Percentiles rank a stretch among this genome's conserved stretches.
These are phyloP conservation scores for Lineus longissimus DNA, from an alignment of 1,140 invertebrate genomes.

Conservation along the genomic window DNA sequence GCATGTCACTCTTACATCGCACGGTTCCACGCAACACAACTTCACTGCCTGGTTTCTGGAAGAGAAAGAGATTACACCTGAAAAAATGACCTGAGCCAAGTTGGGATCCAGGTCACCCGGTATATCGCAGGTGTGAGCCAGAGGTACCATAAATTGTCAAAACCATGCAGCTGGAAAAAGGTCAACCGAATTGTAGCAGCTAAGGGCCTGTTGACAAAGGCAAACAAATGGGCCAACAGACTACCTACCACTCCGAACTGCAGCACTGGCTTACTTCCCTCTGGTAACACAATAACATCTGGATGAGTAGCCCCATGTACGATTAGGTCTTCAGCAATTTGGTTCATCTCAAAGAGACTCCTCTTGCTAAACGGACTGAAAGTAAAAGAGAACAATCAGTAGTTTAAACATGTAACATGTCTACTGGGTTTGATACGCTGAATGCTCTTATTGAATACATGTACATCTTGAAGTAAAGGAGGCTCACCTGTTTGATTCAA, in stretches of 20 bases:
- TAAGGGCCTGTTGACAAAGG: too few relatives aligned
- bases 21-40: constrained; percentile 31
- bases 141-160: too few relatives aligned
- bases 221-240: background rate
- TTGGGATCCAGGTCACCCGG: too few relatives aligned
- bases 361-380: constrained; percentile 32
- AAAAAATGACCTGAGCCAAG: constrained; percentile 11
- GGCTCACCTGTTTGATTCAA: too few relatives aligned
- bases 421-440: too few relatives aligned
- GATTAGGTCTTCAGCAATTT: constrained; percentile 20
- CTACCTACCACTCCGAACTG: constrained; percentile 34
- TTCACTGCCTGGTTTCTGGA: constrained; percentile 41
- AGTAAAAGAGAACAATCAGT: background rate
- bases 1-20: constrained; percentile 38
- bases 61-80: background rate
- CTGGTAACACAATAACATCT: constrained; percentile 27
- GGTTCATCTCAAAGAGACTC: constrained; percentile 29
- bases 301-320: constrained; percentile 20
- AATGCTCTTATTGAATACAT: too few relatives aligned
- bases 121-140: too few relatives aligned
- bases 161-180: too few relatives aligned
- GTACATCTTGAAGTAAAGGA: too few relatives aligned
- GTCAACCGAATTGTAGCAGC: too few relatives aligned
- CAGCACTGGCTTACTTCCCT: constrained; percentile 27
- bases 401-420: background rate